Conservation (phyloP, 2,888 invertebrate species). For the Zhuqinia jingwanae region DNA sequence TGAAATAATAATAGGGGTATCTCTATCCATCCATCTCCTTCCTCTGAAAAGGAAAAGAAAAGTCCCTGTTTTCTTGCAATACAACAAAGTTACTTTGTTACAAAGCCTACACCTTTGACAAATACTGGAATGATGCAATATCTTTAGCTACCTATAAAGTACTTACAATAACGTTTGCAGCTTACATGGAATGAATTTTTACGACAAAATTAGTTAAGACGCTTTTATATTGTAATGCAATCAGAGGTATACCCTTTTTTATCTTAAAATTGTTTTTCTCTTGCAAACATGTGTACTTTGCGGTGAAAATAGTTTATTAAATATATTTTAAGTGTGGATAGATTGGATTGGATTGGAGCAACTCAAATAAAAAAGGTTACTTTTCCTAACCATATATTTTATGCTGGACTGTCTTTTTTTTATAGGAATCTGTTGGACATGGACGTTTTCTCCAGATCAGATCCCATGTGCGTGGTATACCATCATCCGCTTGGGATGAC, state of each 20-base stretch:
- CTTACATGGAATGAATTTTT: too few relatives aligned
- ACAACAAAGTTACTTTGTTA: too few relatives aligned
- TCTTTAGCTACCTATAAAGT: too few relatives aligned
- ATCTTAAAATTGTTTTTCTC: conserved; percentile 31
- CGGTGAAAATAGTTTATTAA: too few relatives aligned
- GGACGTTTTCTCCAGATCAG: conserved; percentile 83
- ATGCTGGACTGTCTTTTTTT: neutral
- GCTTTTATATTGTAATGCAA: too few relatives aligned
- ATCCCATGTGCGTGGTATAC: conserved; percentile 83
- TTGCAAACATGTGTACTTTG: neutral
- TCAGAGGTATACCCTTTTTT: too few relatives aligned
- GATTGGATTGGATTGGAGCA: neutral
- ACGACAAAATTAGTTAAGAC: too few relatives aligned
- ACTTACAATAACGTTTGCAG: neutral
- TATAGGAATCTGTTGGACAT: conserved; percentile 82
- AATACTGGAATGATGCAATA: too few relatives aligned
- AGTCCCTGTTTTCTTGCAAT: too few relatives aligned
- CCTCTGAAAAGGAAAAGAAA: too few relatives aligned
- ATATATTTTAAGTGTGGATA: neutral
- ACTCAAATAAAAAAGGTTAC: conserved; percentile 4
- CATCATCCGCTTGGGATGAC: conserved; percentile 80
- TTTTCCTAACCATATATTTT: neutral
- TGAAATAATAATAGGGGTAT: conserved; percentile 22
- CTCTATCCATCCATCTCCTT: neutral
- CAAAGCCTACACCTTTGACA: too few relatives aligned